A percentile compares a stretch with the other conserved stretches of the same genome.
phyloP scores from a whole-genome alignment of 1,140 invertebrate species.

The Sitophilus oryzae region DNA sequence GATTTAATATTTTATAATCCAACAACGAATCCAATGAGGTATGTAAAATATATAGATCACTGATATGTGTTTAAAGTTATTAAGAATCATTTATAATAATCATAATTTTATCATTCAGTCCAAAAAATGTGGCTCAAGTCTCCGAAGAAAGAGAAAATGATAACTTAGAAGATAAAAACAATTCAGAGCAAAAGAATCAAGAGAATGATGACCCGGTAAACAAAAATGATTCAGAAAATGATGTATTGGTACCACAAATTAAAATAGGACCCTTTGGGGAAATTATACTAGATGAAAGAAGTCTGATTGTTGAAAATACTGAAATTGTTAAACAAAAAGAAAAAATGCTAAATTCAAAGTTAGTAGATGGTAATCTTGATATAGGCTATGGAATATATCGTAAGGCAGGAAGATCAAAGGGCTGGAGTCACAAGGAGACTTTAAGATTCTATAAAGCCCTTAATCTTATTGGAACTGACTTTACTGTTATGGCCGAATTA shows the following conservation, averaged over 20 bases:
- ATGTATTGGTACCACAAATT: slow-evolving; percentile 72
- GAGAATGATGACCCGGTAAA: slow-evolving; percentile 40
- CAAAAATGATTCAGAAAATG: slow-evolving; percentile 46
- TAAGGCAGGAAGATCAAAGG: slow-evolving; percentile 54
- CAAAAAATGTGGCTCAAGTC: not conserved
- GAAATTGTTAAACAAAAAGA: slow-evolving; percentile 55
- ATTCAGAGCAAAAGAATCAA: slow-evolving; percentile 17
- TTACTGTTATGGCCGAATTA: slow-evolving; percentile 77
- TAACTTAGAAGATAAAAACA: slow-evolving; percentile 17
- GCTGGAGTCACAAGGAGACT: slow-evolving; percentile 68
- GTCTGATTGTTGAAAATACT: slow-evolving; percentile 73
- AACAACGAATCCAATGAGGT: slow-evolving; percentile 58
- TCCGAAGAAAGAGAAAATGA: slow-evolving; percentile 5
- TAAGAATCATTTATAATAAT: too few relatives aligned
- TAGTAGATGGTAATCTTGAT: slow-evolving; percentile 59
- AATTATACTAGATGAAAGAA: slow-evolving; percentile 81
- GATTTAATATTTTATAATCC: slow-evolving; percentile 90
- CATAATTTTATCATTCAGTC: not conserved
- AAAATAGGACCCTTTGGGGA: slow-evolving; percentile 84
- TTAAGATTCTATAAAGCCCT: slow-evolving; percentile 83
- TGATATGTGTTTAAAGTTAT: too few relatives aligned
- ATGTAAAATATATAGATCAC: slow-evolving; percentile 16
- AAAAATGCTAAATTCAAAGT: slow-evolving; percentile 56
- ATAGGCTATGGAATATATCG: slow-evolving; percentile 59
- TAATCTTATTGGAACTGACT: slow-evolving; percentile 82